A percentile compares a stretch with the other conserved stretches of the same genome.
These are phyloP conservation scores for Melitaea cinxia DNA, from an alignment of 1,140 invertebrate genomes.

Conservation along the genomic window DNA sequence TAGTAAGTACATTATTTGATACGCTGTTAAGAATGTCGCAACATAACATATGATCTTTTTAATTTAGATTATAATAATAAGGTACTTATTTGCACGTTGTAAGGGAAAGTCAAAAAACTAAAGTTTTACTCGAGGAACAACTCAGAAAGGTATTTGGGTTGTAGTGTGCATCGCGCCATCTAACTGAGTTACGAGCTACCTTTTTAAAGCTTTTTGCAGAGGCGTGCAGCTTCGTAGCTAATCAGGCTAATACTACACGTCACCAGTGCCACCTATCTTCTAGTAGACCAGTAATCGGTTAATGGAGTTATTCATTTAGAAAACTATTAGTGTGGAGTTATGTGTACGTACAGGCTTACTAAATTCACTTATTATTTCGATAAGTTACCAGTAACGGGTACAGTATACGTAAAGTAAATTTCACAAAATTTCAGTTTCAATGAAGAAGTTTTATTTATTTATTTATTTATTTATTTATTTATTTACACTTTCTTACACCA, in stretches of 20 bases:
- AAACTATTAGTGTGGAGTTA: conserved; percentile 22
- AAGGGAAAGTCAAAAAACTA: conserved; percentile 12
- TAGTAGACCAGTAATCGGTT: conserved; percentile 38
- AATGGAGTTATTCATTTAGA: conserved; percentile 48
- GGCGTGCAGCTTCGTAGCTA: conserved; percentile 54
- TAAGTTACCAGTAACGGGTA: too few relatives aligned
- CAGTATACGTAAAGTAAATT: too few relatives aligned
- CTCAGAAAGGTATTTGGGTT: conserved; percentile 20
- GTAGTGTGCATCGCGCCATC: conserved; percentile 20
- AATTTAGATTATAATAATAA: too few relatives aligned
- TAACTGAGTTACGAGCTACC: conserved; percentile 71
- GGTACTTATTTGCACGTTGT: background rate
- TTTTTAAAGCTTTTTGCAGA: conserved; percentile 75
- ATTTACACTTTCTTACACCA: too few relatives aligned
- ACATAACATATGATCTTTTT: too few relatives aligned
- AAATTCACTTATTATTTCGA: too few relatives aligned
- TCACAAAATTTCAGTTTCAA: too few relatives aligned
- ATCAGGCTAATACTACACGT: conserved; percentile 65
- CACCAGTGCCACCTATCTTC: conserved; percentile 39
- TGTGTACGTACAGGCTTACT: too few relatives aligned
- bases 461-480: too few relatives aligned
- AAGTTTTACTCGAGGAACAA: conserved; percentile 25
- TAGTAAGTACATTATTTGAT: too few relatives aligned
- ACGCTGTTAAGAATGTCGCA: too few relatives aligned
- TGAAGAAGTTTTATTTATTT: too few relatives aligned